These are phyloP conservation scores for Anser cygnoides DNA, from an alignment of 2,113 vertebrate genomes.

Conservation along the genomic window DNA sequence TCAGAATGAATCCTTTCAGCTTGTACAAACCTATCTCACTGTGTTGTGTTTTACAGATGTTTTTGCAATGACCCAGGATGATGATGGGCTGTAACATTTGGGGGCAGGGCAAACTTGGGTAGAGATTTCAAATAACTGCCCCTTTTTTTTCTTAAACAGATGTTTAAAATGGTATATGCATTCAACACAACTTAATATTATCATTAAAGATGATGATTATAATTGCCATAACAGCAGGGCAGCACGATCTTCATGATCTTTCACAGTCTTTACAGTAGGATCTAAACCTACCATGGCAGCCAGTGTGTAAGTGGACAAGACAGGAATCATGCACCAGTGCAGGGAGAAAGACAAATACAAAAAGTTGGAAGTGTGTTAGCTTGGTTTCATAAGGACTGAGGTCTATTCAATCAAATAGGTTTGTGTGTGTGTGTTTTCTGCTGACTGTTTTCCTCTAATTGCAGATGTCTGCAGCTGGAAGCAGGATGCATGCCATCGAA, in stretches of 20 bases:
- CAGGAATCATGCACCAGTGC: rapidly evolving
- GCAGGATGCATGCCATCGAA: rapidly evolving
- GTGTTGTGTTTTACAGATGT: neutral
- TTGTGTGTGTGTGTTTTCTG: too few species aligned
- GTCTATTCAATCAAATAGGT: neutral
- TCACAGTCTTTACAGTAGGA: neutral
- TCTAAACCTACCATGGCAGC: neutral
- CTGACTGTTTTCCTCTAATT: neutral
- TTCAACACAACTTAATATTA: neutral
- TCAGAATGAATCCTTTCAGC: neutral
- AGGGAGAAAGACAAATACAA: rapidly evolving
- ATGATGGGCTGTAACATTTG: rapidly evolving
- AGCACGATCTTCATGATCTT: neutral
- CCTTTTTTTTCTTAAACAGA: neutral
- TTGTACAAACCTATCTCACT: neutral
- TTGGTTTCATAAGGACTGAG: neutral
- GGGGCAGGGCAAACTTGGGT: neutral
- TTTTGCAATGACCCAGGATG: neutral
- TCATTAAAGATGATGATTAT: neutral
- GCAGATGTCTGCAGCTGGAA: neutral
- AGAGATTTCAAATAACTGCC: neutral
- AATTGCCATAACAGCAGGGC: neutral
- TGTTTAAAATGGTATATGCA: rapidly evolving
- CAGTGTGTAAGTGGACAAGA: neutral
- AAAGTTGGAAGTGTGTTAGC: neutral